These are phyloP conservation scores for Pegoplata infirma DNA, from an alignment of 2,888 invertebrate species.

Conservation along the genomic window DNA sequence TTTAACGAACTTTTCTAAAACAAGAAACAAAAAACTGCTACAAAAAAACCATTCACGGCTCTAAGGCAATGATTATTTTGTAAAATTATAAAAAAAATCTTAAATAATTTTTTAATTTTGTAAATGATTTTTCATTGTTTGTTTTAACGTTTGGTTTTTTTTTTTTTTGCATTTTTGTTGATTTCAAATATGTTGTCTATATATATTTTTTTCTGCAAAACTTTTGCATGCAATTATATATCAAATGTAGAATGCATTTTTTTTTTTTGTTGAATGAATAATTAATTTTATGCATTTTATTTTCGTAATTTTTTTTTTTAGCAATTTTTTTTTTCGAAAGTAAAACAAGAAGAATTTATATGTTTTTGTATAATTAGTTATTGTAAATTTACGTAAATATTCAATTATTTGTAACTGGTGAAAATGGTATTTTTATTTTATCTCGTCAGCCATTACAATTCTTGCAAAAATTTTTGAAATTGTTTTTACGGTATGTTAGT, in stretches of 20 bases:
- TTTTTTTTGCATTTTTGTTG: too few species aligned
- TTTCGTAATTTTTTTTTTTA: too few species aligned
- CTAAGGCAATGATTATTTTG: background rate
- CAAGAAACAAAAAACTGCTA: background rate
- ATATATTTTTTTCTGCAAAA: background rate
- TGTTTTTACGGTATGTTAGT: too few species aligned
- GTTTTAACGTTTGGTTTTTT: too few species aligned
- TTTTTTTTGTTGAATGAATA: background rate
- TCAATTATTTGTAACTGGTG: background rate
- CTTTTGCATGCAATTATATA: background rate
- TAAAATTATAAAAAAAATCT: conserved; percentile 1
- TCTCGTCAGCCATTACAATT: too few species aligned
- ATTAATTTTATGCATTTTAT: too few species aligned
- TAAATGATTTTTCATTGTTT: background rate
- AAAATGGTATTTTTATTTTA: too few species aligned
- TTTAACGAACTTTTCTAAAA: conserved; percentile 45
- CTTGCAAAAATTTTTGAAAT: too few species aligned
- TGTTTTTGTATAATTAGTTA: background rate
- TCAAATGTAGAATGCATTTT: background rate
- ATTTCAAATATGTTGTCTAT: too few species aligned
- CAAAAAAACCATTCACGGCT: too few species aligned
- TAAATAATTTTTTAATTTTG: background rate
- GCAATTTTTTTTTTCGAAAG: background rate
- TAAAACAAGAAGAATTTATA: background rate
- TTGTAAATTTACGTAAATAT: background rate